These are phyloP conservation scores for Etheostoma cragini DNA, from an alignment of 2,113 vertebrate genomes.

Conservation along the genomic window DNA sequence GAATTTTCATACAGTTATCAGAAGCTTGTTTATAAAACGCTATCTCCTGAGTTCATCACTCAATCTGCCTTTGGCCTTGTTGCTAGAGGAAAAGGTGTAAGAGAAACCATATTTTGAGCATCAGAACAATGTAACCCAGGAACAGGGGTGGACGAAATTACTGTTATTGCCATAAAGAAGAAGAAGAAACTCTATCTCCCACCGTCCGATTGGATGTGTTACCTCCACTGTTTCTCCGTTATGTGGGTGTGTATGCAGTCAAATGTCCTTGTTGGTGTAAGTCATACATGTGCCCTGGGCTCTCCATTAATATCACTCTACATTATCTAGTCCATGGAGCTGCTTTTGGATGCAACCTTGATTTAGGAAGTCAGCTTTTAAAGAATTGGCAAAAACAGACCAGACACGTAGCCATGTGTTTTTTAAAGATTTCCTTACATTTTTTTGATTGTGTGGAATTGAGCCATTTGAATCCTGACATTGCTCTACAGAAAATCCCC, in stretches of 20 bases:
- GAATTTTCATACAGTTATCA: constrained; percentile 1
- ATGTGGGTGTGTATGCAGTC: constrained; percentile 28
- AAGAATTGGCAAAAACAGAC: not conserved
- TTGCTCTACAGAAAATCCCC: not conserved
- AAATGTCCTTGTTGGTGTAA: constrained; percentile 26
- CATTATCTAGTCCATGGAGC: not conserved
- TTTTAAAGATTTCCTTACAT: not conserved
- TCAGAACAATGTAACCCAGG: constrained; percentile 17
- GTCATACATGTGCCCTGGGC: constrained; percentile 42
- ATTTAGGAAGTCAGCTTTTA: constrained; percentile 8
- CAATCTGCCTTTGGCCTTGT: constrained; percentile 16
- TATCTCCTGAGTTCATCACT: constrained; percentile 1
- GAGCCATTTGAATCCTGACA: not conserved
- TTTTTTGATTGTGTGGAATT: not conserved
- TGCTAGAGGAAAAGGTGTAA: constrained; percentile 38
- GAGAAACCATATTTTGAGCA: constrained; percentile 15
- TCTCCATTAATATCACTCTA: constrained; percentile 8
- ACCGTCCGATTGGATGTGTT: constrained; percentile 9
- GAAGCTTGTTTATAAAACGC: constrained; percentile 25
- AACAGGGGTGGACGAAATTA: constrained; percentile 38
- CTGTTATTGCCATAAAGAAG: constrained; percentile 46
- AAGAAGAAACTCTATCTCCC: constrained; percentile 55
- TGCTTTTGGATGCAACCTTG: constrained; percentile 20
- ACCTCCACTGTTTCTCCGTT: constrained; percentile 33
- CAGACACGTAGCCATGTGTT: not conserved